Conservation (phyloP, 1,140 invertebrate species). For the Zaprionus capensis region DNA sequence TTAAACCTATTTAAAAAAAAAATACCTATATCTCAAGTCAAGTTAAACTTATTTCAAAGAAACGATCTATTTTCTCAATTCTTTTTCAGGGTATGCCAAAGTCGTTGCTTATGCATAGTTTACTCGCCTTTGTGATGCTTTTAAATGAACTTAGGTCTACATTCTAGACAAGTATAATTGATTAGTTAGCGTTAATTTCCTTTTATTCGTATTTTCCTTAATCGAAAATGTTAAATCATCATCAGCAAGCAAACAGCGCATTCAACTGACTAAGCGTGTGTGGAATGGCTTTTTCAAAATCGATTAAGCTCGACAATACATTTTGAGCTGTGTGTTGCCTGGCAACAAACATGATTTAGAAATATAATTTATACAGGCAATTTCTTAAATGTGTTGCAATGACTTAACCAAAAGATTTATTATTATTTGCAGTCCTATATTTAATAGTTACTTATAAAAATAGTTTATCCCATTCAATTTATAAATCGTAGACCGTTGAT, state of each 20-base stretch:
- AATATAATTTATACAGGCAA: not conserved
- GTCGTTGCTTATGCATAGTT: conserved; percentile 16
- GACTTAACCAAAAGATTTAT: not conserved
- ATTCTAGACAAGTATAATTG: conserved; percentile 48
- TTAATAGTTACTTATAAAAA: no score
- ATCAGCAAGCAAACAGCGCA: conserved; percentile 21
- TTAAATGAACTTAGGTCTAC: conserved; percentile 49
- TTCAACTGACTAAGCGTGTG: not conserved
- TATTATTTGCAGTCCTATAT: no score
- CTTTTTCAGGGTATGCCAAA: not conserved
- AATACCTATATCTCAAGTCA: no score
- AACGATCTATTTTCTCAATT: not conserved
- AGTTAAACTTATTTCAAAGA: not conserved
- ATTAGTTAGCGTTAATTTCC: conserved; percentile 29
- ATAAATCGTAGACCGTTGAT: not conserved
- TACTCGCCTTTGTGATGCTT: conserved; percentile 11
- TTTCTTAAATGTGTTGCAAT: not conserved
- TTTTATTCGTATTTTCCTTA: conserved; percentile 17
- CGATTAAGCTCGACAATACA: conserved; percentile 19
- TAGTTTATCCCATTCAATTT: no score
- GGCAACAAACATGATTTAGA: not conserved
- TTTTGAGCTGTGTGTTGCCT: not conserved
- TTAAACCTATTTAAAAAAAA: no score
- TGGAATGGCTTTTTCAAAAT: conserved; percentile 31
- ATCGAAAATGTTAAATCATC: conserved; percentile 34